Conservation (phyloP, 2,113 vertebrate genomes). For the Danionella cerebrum region DNA sequence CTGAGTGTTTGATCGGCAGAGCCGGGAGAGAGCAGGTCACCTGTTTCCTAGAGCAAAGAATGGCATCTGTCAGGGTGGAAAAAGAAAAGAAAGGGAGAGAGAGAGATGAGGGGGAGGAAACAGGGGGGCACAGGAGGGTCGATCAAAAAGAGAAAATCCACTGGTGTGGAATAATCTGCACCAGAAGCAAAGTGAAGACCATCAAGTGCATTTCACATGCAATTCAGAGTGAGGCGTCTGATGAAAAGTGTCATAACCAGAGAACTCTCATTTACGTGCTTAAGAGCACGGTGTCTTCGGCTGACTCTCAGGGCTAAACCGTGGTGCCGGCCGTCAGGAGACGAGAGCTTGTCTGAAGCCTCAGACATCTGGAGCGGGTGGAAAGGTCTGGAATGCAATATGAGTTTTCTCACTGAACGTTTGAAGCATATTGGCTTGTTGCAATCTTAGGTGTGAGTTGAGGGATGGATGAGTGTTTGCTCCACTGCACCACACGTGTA, state of each 20-base stretch:
- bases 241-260: conserved; percentile 17
- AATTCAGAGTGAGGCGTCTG: conserved; percentile 28
- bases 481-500: not conserved
- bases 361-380: conserved; percentile 3
- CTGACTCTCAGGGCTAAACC: not conserved
- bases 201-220: conserved; percentile 29
- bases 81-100: not conserved
- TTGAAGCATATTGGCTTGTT: not conserved
- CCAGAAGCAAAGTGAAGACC: conserved; percentile 19
- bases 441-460: not conserved
- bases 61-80: not conserved
- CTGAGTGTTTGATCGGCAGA: conserved; percentile 4
- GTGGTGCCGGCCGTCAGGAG: not conserved
- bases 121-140: not conserved
- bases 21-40: conserved; percentile 9
- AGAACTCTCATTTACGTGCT: conserved; percentile 17
- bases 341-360: not conserved
- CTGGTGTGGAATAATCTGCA: conserved; percentile 29
- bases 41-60: conserved; percentile 25
- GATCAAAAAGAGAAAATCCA: not conserved
- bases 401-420: conserved; percentile 9
- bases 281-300: conserved; percentile 5
- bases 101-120: not conserved
- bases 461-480: not conserved
- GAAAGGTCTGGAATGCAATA: not conserved